These are phyloP conservation scores for Elymnias hypermnestra DNA, from an alignment of 1,140 invertebrate species.

Conservation along the genomic window DNA sequence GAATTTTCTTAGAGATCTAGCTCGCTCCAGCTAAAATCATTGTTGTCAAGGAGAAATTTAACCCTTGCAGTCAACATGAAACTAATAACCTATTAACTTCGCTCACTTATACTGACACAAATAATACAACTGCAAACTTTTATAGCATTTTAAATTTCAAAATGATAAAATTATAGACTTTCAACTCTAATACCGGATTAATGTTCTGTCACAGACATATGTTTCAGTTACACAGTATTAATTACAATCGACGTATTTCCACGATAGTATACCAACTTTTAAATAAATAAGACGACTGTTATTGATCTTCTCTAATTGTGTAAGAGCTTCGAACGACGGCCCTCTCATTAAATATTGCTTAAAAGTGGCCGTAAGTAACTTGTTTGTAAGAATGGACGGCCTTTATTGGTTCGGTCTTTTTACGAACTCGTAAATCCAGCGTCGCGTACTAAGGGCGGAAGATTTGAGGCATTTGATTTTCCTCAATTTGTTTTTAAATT, in stretches of 20 bases:
- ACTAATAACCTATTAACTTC: too few relatives aligned
- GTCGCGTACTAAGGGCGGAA: background rate
- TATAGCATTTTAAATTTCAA: background rate
- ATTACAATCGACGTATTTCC: constrained; percentile 5
- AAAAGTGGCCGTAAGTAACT: constrained; percentile 52
- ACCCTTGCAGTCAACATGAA: too few relatives aligned
- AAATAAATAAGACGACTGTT: constrained; percentile 50
- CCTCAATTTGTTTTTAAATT: background rate
- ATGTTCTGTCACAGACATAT: constrained; percentile 9
- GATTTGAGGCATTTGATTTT: background rate
- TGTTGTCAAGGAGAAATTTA: too few relatives aligned
- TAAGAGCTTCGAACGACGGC: constrained; percentile 39
- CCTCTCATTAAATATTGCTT: constrained; percentile 66
- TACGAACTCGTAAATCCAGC: constrained; percentile 1
- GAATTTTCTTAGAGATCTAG: too few relatives aligned
- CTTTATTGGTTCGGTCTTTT: constrained; percentile 13
- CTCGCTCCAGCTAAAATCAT: too few relatives aligned
- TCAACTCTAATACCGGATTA: constrained; percentile 8
- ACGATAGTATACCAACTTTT: constrained; percentile 6
- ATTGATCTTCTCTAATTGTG: constrained; percentile 70
- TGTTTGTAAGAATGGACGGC: constrained; percentile 37
- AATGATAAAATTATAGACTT: constrained; percentile 9
- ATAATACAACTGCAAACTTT: too few relatives aligned
- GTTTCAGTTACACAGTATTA: constrained; percentile 7
- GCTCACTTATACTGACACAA: too few relatives aligned